Conservation (phyloP, 2,113 vertebrate genomes). For the Romanogobio albipinnatus region DNA sequence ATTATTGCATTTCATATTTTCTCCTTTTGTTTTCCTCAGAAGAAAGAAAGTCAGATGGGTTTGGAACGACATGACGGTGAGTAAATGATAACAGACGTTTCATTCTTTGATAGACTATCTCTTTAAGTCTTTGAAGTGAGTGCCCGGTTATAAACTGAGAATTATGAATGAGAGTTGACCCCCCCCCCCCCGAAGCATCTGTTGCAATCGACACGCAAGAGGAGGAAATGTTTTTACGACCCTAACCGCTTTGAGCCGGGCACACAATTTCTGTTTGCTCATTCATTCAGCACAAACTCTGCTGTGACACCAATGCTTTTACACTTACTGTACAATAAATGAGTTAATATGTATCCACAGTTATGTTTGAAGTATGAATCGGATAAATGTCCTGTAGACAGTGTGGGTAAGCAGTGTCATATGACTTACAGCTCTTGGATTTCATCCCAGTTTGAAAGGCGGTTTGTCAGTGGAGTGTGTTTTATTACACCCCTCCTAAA, state of each 20-base stretch:
- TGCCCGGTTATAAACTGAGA: background rate
- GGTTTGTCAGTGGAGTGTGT: background rate
- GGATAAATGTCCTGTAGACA: background rate
- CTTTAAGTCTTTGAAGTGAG: background rate
- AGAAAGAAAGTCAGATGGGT: background rate
- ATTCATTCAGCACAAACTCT: background rate
- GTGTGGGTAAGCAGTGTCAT: constrained; percentile 3
- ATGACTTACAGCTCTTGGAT: constrained; percentile 33
- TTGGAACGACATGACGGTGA: background rate
- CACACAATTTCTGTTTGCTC: constrained; percentile 6
- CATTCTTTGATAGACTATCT: background rate
- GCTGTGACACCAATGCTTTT: background rate
- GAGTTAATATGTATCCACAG: constrained; percentile 21
- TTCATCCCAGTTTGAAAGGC: constrained; percentile 21
- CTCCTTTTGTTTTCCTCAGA: background rate
- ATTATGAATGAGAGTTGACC: constrained; percentile 17
- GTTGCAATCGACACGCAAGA: background rate
- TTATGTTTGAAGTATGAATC: constrained; percentile 26
- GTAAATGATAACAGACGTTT: background rate
- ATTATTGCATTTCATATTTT: background rate
- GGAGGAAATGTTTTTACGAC: constrained; percentile 10
- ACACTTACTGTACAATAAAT: constrained; percentile 22
- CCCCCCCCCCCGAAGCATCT: constrained; percentile 11
- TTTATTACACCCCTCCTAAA: constrained; percentile 17
- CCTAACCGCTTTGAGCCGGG: background rate